Percentiles rank a stretch among this genome's conserved stretches.
Conservation (phyloP, 35 echinoderm and acorn worm species). For the Hemicentrotus pulcherrimus region DNA sequence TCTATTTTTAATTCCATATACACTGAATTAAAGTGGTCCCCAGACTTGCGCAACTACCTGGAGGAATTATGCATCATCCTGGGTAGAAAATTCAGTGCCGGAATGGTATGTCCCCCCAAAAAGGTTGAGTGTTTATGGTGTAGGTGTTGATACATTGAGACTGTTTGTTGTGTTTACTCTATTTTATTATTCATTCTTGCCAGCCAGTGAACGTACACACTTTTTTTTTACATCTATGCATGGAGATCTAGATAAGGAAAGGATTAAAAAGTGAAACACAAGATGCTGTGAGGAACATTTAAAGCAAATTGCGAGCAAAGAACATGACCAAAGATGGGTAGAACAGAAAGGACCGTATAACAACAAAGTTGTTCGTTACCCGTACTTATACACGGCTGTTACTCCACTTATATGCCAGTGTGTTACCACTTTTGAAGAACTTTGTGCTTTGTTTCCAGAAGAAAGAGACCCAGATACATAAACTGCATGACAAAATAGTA, state of each 20-base stretch:
- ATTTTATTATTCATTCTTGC: constrained; percentile 62
- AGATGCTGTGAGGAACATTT: constrained; percentile 14
- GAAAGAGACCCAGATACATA: constrained; percentile 29
- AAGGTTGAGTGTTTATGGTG: constrained; percentile 41
- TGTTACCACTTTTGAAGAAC: constrained; percentile 54
- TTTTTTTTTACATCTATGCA: neutral
- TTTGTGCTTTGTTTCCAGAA: constrained; percentile 39
- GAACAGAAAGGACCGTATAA: constrained; percentile 7
- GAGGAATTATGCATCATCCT: constrained; percentile 33
- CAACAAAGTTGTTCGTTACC: neutral
- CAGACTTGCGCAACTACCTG: constrained; percentile 28
- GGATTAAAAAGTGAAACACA: neutral
- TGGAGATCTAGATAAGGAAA: neutral
- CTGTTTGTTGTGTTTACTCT: constrained; percentile 44
- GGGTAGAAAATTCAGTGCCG: constrained; percentile 40
- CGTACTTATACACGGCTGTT: constrained; percentile 41
- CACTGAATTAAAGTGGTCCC: constrained; percentile 56
- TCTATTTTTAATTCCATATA: constrained; percentile 23
- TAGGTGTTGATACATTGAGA: constrained; percentile 29
- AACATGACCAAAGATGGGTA: constrained; percentile 50
- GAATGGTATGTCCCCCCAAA: neutral
- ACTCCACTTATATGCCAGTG: constrained; percentile 41
- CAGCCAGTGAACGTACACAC: neutral
- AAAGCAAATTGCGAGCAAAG: neutral
- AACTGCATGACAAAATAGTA: constrained; percentile 48